Percentiles rank a stretch among this genome's conserved stretches.
Evolutionary conservation across 2,888 invertebrate genomes (phyloP).

Genomic region (Odontothrips loti): DNA sequence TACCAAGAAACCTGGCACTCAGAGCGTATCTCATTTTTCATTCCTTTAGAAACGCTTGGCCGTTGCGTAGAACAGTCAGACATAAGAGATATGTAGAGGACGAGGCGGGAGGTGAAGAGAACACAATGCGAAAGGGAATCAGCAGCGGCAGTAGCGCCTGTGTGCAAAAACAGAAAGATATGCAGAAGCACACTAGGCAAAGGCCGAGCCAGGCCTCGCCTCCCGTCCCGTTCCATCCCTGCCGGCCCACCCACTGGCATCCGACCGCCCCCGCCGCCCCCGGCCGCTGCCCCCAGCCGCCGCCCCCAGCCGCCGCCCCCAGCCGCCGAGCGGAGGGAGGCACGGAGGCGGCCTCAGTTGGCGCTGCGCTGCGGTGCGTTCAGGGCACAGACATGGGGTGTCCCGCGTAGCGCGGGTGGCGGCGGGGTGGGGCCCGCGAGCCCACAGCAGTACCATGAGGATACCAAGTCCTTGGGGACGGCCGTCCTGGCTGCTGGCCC

Average conservation of each 20-base stretch:
- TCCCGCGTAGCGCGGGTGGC: not conserved
- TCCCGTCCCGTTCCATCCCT: no score
- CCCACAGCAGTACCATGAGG: not conserved
- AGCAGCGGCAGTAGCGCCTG: not conserved
- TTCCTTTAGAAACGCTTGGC: no score
- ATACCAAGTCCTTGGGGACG: not conserved
- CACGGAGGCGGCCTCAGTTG: no score
- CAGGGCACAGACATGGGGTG: not conserved
- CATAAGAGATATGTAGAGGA: not conserved
- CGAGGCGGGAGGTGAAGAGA: not conserved
- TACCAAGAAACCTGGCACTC: no score
- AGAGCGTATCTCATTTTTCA: no score
- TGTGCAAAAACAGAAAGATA: not conserved
- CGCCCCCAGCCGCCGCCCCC: no score
- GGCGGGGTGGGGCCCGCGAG: not conserved
- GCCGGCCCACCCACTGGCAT: no score
- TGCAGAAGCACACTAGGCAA: not conserved
- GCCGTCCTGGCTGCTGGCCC: not conserved
- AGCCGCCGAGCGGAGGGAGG: no score
- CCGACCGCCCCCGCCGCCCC: no score
- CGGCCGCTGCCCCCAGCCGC: no score
- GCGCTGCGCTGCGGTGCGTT: not conserved
- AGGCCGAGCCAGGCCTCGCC: no score
- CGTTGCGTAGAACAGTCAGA: no score
- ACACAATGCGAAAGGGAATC: not conserved